These are phyloP conservation scores for Harpalus rufipes DNA, from an alignment of 2,888 invertebrate species.

Conservation along the genomic window DNA sequence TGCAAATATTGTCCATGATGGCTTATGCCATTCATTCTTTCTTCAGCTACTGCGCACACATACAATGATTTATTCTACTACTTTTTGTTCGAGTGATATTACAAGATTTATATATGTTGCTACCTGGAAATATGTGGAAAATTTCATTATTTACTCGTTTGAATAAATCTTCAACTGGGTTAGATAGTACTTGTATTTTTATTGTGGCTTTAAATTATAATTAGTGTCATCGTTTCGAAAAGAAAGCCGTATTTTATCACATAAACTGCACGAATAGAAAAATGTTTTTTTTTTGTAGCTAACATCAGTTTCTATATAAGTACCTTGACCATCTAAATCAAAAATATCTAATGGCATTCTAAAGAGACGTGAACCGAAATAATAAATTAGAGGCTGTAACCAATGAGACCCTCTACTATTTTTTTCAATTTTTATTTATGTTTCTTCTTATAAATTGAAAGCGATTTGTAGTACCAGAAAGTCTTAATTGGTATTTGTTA, in stretches of 20 bases:
- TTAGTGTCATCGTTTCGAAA: conserved; percentile 53
- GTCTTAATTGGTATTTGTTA: too few relatives aligned
- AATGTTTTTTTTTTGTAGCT: conserved; percentile 5
- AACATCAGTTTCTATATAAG: neutral
- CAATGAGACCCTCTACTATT: neutral
- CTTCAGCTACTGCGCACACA: neutral
- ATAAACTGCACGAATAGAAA: conserved; percentile 30
- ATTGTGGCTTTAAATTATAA: conserved; percentile 45
- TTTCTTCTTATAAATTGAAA: too few relatives aligned
- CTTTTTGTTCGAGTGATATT: conserved; percentile 29
- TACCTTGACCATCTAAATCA: conserved; percentile 5
- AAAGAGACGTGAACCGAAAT: neutral
- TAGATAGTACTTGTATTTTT: conserved; percentile 48
- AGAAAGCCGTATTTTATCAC: conserved; percentile 48
- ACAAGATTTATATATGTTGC: conserved; percentile 40
- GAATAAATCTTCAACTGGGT: conserved; percentile 52
- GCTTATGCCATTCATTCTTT: neutral
- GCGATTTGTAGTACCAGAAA: too few relatives aligned
- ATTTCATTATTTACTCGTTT: conserved; percentile 51
- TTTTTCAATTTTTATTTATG: too few relatives aligned
- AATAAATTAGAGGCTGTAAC: neutral
- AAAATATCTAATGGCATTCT: neutral
- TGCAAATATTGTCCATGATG: conserved; percentile 24
- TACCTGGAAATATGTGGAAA: conserved; percentile 51
- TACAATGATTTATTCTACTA: conserved; percentile 23